These are phyloP conservation scores for Tympanuchus pallidicinctus DNA, from an alignment of 2,113 vertebrate genomes.

Conservation along the genomic window DNA sequence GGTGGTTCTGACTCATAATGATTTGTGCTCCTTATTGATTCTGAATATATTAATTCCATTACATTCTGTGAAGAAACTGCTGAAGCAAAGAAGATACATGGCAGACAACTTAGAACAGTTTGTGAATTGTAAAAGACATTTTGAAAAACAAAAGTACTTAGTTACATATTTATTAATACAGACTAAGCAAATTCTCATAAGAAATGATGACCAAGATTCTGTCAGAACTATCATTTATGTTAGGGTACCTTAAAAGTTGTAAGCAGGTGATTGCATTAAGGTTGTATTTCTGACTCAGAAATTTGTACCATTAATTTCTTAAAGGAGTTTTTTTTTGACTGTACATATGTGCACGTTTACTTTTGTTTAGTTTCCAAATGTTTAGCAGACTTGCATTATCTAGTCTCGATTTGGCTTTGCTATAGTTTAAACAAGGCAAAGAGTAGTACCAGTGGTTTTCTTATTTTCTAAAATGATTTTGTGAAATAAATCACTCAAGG, in stretches of 20 bases:
- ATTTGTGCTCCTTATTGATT: background rate
- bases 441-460: background rate
- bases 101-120: background rate
- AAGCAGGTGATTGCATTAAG: background rate
- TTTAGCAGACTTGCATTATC: background rate
- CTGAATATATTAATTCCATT: background rate
- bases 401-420: background rate
- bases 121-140: background rate
- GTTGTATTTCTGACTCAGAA: background rate
- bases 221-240: background rate
- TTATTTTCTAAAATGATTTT: background rate
- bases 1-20: background rate
- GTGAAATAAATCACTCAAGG: constrained; percentile 15
- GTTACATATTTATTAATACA: background rate
- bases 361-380: background rate
- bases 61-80: background rate
- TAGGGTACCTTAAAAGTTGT: background rate
- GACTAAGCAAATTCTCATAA: background rate
- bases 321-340: background rate
- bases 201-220: background rate
- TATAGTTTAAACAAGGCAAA: background rate
- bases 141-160: background rate
- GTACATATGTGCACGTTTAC: background rate
- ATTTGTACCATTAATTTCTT: background rate
- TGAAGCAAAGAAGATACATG: background rate